Conservation (phyloP, 2,888 invertebrate species). For the Diarsia rubi region DNA sequence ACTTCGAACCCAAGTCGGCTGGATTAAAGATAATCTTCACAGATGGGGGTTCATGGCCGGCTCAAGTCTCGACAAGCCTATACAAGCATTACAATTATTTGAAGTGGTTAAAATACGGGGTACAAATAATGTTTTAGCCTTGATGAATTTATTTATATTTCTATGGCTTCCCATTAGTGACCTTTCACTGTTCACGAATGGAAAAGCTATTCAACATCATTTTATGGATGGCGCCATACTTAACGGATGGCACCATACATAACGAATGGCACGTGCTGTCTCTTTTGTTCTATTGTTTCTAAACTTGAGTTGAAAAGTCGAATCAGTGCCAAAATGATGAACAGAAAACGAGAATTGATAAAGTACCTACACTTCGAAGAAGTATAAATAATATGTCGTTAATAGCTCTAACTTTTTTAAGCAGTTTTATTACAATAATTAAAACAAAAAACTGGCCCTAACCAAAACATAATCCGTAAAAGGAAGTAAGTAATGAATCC, state of each 20-base stretch:
- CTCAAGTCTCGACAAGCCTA: not conserved
- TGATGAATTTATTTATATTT: not conserved
- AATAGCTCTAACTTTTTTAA: not conserved
- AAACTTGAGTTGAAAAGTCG: not conserved
- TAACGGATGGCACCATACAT: not conserved
- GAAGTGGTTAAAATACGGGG: not conserved
- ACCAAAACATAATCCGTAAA: too few species aligned
- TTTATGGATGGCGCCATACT: not conserved
- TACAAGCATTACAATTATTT: not conserved
- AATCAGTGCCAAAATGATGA: not conserved
- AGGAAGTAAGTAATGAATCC: too few species aligned
- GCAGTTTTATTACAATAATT: not conserved
- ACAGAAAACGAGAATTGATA: not conserved
- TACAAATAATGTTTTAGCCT: too few species aligned
- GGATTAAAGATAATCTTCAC: not conserved
- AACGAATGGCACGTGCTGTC: not conserved
- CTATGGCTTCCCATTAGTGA: not conserved
- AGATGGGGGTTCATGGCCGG: not conserved
- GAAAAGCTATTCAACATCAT: not conserved
- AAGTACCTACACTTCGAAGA: not conserved
- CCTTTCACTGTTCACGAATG: not conserved
- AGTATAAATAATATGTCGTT: not conserved
- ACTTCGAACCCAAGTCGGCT: not conserved
- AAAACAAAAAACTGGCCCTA: too few species aligned
- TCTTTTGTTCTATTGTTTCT: slow-evolving; percentile 12